Evolutionary conservation across 2,888 invertebrate genomes (phyloP), one percentile per base, ranked within the genome.

Genomic region (Azorinus chamasolen): DNA sequence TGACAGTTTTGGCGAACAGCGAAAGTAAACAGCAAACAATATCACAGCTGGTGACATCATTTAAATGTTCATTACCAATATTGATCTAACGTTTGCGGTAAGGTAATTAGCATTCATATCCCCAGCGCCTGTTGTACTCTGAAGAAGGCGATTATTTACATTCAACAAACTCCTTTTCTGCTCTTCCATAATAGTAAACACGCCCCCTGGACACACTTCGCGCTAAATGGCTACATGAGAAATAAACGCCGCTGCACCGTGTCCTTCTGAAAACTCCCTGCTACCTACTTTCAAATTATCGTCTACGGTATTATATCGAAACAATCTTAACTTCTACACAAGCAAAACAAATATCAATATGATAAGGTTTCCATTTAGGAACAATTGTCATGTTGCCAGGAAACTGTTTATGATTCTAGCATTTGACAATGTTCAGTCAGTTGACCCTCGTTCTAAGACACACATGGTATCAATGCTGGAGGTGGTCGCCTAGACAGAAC

Each of bases 1-100:
- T 76, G 76, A 46, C 70, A 71, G 55, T 62, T 57, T 45, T 45
- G 46, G 10, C 45, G 16, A n/a, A 59, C 46, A 51, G 66, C 66
- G 62, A 57, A 53, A 59, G 12, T 46, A 70, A 61, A 65, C 58
- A 64, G 46, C 41, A 45, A 32, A 39, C 25, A 22, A 48, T 41
- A 51, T 20, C 22, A 27, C 70, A 70, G 65, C 48, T 73, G 73
- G 54, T 50, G 37, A 50, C 39, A 65, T 37, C 53, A 55, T 73
- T 55, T 24, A 45, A n/a, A 37, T 20, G 25, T 41, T 24, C 54
- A 24, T 25, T 37, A 32, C 25, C n/a, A 48, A 51, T 73, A 66
- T 73, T 73, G 37, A 55, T 55, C 46, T 37, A 61, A 48, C 48
- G 20, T 22, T 63, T 39, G 20, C 59, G 20, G 25, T 32, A 54